Conservation (phyloP, 1,140 invertebrate genomes). For the Agrypnia vestita region DNA sequence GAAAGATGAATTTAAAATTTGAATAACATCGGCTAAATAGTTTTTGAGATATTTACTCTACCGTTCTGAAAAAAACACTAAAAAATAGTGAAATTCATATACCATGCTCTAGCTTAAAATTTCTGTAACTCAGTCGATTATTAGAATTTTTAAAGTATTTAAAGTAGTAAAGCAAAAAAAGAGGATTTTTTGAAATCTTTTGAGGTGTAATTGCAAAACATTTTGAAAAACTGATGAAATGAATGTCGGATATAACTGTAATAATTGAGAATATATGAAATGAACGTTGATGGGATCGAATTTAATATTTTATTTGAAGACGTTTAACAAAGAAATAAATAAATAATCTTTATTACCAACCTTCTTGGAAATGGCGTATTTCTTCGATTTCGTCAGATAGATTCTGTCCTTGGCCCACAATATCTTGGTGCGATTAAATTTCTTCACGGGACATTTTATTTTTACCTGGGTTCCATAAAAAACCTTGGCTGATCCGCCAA, state of each 20-base stretch:
- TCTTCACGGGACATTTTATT: conserved; percentile 92
- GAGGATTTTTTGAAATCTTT: too few relatives aligned
- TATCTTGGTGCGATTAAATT: conserved; percentile 85
- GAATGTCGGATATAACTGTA: background rate
- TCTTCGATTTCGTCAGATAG: conserved; percentile 81
- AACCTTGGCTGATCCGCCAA: conserved; percentile 88
- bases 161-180: too few relatives aligned
- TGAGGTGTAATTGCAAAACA: too few relatives aligned
- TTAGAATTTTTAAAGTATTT: too few relatives aligned
- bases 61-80: too few relatives aligned
- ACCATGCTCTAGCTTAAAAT: too few relatives aligned
- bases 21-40: too few relatives aligned
- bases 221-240: background rate
- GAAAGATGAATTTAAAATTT: too few relatives aligned
- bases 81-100: too few relatives aligned
- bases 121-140: too few relatives aligned
- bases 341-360: conserved; percentile 58
- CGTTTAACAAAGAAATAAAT: background rate
- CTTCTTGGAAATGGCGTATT: conserved; percentile 89
- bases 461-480: conserved; percentile 90
- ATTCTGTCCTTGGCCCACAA: conserved; percentile 88
- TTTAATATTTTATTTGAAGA: background rate
- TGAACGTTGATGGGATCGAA: background rate
- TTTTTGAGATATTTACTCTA: too few relatives aligned
- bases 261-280: background rate